Base-by-base conservation (phyloP, 2,888 invertebrate genomes). In the Lepidocyrtoides sp. region DNA sequence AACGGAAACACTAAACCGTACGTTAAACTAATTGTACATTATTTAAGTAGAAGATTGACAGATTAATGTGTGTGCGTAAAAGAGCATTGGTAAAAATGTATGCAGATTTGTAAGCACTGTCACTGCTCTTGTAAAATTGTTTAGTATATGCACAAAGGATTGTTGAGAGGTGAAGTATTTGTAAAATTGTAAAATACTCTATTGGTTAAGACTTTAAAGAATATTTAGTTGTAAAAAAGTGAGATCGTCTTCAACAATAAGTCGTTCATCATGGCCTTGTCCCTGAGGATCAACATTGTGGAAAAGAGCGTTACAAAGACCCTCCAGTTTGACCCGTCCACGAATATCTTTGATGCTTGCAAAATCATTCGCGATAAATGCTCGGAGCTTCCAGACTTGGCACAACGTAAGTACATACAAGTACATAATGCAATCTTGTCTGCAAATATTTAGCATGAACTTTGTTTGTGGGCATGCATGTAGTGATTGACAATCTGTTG, bases 301-400 rank as follows among this genome's bases (percentile, higher is more conserved):
- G 97, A 97, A 95, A 97, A 97, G 94, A 97, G 98, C 95, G 98
- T 98, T 95, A 98, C 98, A 95, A 99, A 99, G 81, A 99, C 98
- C 94, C 99, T 99, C 96, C 99, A 99, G 96, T 99, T 99, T 96
- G 98, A 99, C 95, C 98, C 99, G 54, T 97, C 98, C 95, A 99
- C 98, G 93, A 97, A 98, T 92, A 98, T 99, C 86, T 99, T 98
- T 96, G 99, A 99, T 96, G 99, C 99, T 79, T 99, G 99, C 96
- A 97, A 97, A 95, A 97, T 98, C 95, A 99, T 99, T 95, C 96
- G 99, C 93, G 99, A 99, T 95, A 99, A 99, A 96, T 97, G 99
- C 93, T 96, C 98, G 12, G 99, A 99, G 66, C 89, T 94, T 77
- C 94, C 98, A 66, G 97, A 97, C 95, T 96, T 97, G 95, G 98